Conservation (phyloP, 2,113 vertebrate genomes). For the Blennius ocellaris region DNA sequence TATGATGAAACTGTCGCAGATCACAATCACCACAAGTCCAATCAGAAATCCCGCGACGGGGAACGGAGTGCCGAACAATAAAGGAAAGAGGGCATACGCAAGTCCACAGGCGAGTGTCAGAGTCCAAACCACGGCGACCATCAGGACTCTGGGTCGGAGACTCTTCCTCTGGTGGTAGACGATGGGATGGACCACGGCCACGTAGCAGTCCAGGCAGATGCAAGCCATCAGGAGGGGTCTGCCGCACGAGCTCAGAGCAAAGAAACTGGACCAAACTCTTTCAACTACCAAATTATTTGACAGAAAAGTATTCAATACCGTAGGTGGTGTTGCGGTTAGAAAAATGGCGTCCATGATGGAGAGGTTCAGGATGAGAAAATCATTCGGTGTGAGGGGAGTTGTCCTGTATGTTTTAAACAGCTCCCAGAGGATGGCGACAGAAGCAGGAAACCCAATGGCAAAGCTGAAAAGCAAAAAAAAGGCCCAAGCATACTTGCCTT, state of each 20-base stretch:
- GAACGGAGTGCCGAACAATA: neutral
- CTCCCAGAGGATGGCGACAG: slow-evolving; percentile 52
- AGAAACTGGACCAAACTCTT: rapidly evolving
- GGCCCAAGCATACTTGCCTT: neutral
- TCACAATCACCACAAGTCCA: slow-evolving; percentile 27
- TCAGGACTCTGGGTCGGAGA: slow-evolving; percentile 49
- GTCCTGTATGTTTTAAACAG: slow-evolving; percentile 42
- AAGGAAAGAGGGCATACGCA: rapidly evolving
- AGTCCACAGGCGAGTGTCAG: neutral
- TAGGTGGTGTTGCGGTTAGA: slow-evolving; percentile 26
- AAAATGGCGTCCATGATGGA: slow-evolving; percentile 62
- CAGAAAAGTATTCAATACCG: slow-evolving; percentile 2
- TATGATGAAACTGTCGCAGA: slow-evolving; percentile 64
- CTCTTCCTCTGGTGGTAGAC: slow-evolving; percentile 57
- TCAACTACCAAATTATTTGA: neutral
- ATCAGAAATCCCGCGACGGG: neutral
- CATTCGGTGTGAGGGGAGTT: slow-evolving; percentile 34
- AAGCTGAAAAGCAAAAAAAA: neutral
- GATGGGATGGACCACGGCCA: slow-evolving; percentile 76
- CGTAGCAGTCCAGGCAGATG: slow-evolving; percentile 71
- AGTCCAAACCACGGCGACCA: slow-evolving; percentile 47
- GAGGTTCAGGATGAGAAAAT: slow-evolving; percentile 60
- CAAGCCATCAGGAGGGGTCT: slow-evolving; percentile 70
- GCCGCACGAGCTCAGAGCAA: slow-evolving; percentile 43
- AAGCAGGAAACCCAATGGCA: slow-evolving; percentile 51